Percentiles rank a stretch among this genome's conserved stretches.
phyloP scores from a whole-genome alignment of 1,140 invertebrate species.

The Arion vulgaris region DNA sequence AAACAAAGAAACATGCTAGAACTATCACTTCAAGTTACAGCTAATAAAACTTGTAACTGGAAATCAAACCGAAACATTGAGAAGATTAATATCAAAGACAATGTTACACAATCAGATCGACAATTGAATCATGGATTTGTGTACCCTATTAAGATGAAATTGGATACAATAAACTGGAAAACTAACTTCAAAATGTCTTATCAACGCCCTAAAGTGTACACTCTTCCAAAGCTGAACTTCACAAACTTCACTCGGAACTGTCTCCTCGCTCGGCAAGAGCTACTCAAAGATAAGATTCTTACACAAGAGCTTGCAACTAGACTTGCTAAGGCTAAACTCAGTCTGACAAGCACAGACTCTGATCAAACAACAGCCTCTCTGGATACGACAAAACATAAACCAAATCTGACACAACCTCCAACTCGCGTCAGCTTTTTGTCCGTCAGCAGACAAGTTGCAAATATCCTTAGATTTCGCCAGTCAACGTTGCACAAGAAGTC shows the following conservation, averaged over 20 bases:
- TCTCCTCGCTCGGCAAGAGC: neutral
- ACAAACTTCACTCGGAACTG: neutral
- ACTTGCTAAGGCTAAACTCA: neutral
- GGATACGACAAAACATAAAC: neutral
- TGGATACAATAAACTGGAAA: neutral
- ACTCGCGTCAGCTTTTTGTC: constrained; percentile 8
- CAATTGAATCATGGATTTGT: neutral
- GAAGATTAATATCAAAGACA: neutral
- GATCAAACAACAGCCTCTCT: neutral
- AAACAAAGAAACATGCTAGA: neutral
- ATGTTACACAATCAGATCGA: neutral
- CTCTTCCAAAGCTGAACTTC: neutral
- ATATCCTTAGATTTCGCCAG: constrained; percentile 15
- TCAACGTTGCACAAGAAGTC: constrained; percentile 12
- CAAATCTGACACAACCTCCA: neutral
- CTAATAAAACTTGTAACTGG: neutral
- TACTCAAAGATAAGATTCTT: neutral
- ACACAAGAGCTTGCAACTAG: neutral
- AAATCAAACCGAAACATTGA: neutral
- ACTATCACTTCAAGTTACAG: neutral
- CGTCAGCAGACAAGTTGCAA: constrained; percentile 32
- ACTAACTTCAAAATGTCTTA: neutral
- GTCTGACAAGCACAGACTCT: neutral
- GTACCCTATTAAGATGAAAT: neutral
- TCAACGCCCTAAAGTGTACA: neutral